Evolutionary conservation across 2,797 vertebrate species (phyloP), one percentile per base, ranked within the genome.

Genomic region (Prunella strophiata): DNA sequence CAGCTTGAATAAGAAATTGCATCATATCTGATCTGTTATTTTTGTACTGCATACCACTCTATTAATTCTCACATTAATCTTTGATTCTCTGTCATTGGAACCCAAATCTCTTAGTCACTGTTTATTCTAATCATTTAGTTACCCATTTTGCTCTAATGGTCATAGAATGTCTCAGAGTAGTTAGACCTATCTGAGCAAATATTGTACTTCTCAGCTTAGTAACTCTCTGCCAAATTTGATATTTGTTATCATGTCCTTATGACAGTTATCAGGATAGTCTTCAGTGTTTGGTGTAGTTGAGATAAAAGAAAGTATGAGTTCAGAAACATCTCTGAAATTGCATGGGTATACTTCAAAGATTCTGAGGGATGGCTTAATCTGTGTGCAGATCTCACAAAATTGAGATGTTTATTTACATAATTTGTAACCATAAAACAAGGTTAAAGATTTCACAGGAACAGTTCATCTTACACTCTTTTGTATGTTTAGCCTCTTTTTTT

Each of bases 1-100:
- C 88, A 95, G 58, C 30, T 91, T 96, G 75, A 97, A 94, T 97
- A 95, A 96, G 90, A 97, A 96, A 96, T 91, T 21, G 2, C 86
- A 71, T 96, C 57, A n/a, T 92, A 95, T 95, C 75, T 65, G 77
- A 93, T 96, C 92, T 96, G 62, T 61, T 92, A 29, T 88, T 95
- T 73, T 94, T 96, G 71, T 88, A 58, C 21, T 6, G 10, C 80
- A 87, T 88, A 88, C 52, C 96, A 66, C 58, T 96, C 76, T 94
- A 25, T 94, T 96, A 96, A 94, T 97, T 94, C 82, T 94, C 76
- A 59, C 23, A 91, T 96, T 95, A 95, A 90, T 95, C 67, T 97
- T 97, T 94, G 68, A 66, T 88, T 66, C 3, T 93, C 43, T 96
- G n/a, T 79, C 18, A 29, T 13, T 93, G 94, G 76, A 93, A 95